Evolutionary conservation across 92 coral and sea anemone genomes (phyloP), one percentile per base, ranked within the genome.

Genomic region (Bergia puertoricense): DNA sequence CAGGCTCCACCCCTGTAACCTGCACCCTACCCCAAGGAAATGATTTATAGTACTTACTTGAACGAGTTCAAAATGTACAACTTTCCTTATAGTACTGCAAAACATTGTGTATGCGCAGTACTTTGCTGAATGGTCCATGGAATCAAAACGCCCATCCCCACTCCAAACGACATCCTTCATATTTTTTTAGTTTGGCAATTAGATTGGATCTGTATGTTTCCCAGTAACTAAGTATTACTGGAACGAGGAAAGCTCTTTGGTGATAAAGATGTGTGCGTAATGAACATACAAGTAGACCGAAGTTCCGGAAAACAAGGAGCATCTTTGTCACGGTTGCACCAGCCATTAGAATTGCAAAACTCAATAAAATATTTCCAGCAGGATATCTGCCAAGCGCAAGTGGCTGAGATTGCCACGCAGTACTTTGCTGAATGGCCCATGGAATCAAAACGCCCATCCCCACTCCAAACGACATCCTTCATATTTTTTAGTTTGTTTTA

Each of bases 371-470:
- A 85, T 91, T 89, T 38, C 96, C 96, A 36, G 94, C 91, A 41
- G 92, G 91, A 81, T 72, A 80, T 88, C 82, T 85, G 36, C 92
- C 90, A 56, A 76, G 88, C 2, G 91, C 38, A 6, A 85, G 43
- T 78, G 96, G 94, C 86, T 93, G 94, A 41, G 94, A 91, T 57
- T 88, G 73, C 96, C 91, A 91, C 39, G 16, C 84, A 41, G 43
- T 80, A 80, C 68, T 80, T 80, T 39, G 84, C 84, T 10, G 44
- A 50, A 39, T 80, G 84, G 44, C 71, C 69, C 84, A 80, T 80
- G 5, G 84, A 48, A 48, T 79, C 67, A 42, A 79, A 79, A 4
- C 67, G 51, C 37, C 66, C 82, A 13, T 79, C 67, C 66, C 84
- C 71, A 80, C 84, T 45, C 71, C 71, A 80, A 23, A 80, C n/a